A percentile compares a stretch with the other conserved stretches of the same genome.
phyloP scores from a whole-genome alignment of 2,797 vertebrate species.

The Bradypodion ventrale region DNA sequence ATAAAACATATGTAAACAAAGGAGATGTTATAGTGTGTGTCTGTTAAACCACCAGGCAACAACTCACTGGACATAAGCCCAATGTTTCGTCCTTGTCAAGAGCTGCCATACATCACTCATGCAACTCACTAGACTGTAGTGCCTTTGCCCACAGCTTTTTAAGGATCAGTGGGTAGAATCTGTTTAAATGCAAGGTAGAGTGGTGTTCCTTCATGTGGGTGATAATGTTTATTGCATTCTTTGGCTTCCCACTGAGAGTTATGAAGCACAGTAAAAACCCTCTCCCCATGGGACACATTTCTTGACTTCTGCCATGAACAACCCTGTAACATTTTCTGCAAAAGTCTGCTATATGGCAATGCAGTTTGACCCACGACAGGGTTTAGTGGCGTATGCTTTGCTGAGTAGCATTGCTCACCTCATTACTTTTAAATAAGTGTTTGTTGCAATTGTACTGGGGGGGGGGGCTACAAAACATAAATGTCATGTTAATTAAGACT shows the following conservation, averaged over 20 bases:
- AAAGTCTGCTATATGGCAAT: neutral
- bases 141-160: neutral
- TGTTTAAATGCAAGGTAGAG: neutral
- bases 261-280: neutral
- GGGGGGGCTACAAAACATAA: neutral
- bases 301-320: neutral
- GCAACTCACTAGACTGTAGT: neutral
- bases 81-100: neutral
- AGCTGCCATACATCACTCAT: neutral
- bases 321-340: neutral
- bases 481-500: neutral
- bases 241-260: neutral
- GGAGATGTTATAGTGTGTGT: neutral
- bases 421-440: neutral
- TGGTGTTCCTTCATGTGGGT: neutral
- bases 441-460: neutral
- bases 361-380: neutral
- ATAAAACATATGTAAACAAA: neutral
- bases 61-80: too few species aligned
- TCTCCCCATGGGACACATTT: neutral
- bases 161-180: neutral
- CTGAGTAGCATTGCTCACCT: neutral
- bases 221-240: neutral
- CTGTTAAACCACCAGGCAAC: neutral
- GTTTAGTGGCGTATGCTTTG: neutral